Evolutionary conservation across 2,888 invertebrate species (phyloP).

Genomic region (Tetranychus piercei): DNA sequence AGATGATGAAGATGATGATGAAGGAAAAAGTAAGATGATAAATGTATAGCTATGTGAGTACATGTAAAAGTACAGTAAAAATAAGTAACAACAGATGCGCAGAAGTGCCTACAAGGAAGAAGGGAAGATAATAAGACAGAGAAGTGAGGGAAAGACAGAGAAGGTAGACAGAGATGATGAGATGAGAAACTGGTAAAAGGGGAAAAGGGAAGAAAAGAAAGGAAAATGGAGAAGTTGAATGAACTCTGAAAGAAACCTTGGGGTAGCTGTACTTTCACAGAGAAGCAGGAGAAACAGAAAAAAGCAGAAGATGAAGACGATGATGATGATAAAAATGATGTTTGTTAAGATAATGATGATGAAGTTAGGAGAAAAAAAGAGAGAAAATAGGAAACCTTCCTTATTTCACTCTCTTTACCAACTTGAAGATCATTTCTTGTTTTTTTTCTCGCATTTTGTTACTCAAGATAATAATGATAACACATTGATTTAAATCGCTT

Average conservation of each 20-base stretch:
- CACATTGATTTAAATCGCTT: not conserved
- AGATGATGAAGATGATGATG: not conserved
- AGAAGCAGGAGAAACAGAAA: not conserved
- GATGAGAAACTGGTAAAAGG: not conserved
- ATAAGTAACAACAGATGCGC: no score
- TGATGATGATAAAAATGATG: not conserved
- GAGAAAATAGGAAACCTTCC: not conserved
- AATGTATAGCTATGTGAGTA: no score
- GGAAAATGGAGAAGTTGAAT: not conserved
- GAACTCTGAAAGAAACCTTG: not conserved
- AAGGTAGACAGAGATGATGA: not conserved
- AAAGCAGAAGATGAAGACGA: not conserved
- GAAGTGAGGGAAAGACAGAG: not conserved
- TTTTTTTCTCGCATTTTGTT: no score
- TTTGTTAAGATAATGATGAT: not conserved
- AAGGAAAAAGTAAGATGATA: not conserved
- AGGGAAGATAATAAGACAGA: not conserved
- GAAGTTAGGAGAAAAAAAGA: not conserved
- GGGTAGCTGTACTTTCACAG: conserved; percentile 1
- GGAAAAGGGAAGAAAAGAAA: not conserved
- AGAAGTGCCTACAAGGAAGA: no score
- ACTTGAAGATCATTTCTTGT: not conserved
- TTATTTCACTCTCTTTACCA: not conserved
- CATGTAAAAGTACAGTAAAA: no score
- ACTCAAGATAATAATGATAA: not conserved